Base-by-base conservation (phyloP, 2,888 invertebrate species). In the Linnaemya tessellans region DNA sequence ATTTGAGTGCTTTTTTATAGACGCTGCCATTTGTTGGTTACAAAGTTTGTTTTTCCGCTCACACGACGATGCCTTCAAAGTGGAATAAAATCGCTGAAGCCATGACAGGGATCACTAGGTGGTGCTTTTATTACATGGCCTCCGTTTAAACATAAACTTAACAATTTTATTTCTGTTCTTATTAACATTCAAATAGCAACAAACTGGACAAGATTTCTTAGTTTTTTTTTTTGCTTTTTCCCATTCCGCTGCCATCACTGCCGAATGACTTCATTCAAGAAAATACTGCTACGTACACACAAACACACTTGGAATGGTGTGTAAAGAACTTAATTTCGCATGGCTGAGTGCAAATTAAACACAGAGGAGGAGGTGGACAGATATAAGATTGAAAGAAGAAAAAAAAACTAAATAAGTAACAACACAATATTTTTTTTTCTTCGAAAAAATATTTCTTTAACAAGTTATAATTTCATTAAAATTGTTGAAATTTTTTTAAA, bases 391-490 rank as follows among this genome's bases (percentile, higher is more conserved):
- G 80, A 70, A 35, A 18, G 38, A 9, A 64, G 13, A 56, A 46
- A 65, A 35, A 67, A 67, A 46, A 43, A 18, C 1, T 43, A 56
- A 30, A 38, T 25, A 54, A 9, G 38, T 67, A 82, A 43, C 67
- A 67, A 67, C 74, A 60, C 13, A 43, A 49, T 67, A 22, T 68
- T 67, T 68, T 71, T n/a, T 64, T 35, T 65, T 18, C 30, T 70
- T 51, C 8, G 49, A 62, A 81, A 80, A 77, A 83, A 84, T 78
- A 86, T 84, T 86, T 78, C 84, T 84, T 84, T 71, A 86, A 80
- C 86, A 78, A 86, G 73, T 81, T 83, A 80, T 86, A 84, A 83
- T 86, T 86, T 86, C 78, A 86, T 86, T 82, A 84, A 86, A 84
- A 86, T 86, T 75, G 65, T 75, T 87, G 13, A 75, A 49, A 87